These are phyloP conservation scores for Caenorhabditis zanzibari DNA, from an alignment of 2,888 invertebrate genomes.

Conservation along the genomic window DNA sequence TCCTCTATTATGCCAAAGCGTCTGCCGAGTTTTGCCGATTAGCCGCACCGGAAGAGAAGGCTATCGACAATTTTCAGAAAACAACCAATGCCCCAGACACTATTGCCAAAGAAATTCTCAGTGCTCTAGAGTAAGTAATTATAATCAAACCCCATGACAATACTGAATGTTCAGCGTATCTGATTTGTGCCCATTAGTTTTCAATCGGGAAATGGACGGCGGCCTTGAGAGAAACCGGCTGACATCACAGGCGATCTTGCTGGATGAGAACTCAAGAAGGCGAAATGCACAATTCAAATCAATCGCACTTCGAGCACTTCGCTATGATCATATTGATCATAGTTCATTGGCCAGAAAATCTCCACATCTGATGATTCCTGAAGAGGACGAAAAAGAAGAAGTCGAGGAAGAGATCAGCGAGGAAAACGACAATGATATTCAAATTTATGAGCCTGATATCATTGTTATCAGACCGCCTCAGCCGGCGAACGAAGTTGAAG, in stretches of 20 bases:
- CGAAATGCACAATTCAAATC: conserved; percentile 72
- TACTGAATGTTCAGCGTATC: conserved; percentile 37
- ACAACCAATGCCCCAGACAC: neutral
- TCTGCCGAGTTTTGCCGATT: neutral
- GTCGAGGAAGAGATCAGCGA: neutral
- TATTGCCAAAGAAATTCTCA: conserved; percentile 3
- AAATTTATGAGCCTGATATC: conserved; percentile 1
- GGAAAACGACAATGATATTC: neutral
- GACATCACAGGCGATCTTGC: conserved; percentile 58
- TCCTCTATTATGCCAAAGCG: conserved; percentile 31
- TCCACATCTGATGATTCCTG: conserved; percentile 33
- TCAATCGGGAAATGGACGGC: conserved; percentile 45
- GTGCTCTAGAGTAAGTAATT: conserved; percentile 39
- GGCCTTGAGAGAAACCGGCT: conserved; percentile 37
- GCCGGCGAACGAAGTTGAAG: neutral
- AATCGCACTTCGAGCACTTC: conserved; percentile 66
- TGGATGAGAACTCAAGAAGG: conserved; percentile 62
- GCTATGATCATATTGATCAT: conserved; percentile 66
- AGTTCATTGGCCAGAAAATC: conserved; percentile 49
- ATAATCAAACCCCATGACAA: neutral
- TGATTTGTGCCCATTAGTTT: conserved; percentile 20
- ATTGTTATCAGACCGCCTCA: neutral
- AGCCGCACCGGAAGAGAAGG: conserved; percentile 2
- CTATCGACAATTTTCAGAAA: conserved; percentile 19
- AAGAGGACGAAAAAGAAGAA: neutral